Percentiles rank a stretch among this genome's conserved stretches.
Evolutionary conservation across 2,888 invertebrate genomes (phyloP).

Genomic region (Apomyelois bistriatella): DNA sequence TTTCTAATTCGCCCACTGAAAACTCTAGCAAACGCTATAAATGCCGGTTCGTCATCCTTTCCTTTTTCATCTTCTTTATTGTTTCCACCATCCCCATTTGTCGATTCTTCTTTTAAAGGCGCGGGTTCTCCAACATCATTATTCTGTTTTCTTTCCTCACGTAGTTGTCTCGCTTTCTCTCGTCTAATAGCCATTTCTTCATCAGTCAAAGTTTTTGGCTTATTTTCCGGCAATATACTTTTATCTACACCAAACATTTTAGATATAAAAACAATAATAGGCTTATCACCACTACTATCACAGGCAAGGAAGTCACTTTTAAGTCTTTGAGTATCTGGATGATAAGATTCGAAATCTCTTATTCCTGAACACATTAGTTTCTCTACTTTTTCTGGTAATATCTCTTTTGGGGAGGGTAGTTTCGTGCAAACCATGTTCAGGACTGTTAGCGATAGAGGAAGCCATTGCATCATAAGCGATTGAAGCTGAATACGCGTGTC

Average conservation of each 20-base stretch:
- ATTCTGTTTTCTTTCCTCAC: slow-evolving; percentile 78
- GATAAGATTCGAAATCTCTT: slow-evolving; percentile 83
- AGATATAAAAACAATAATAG: slow-evolving; percentile 88
- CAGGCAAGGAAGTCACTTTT: slow-evolving; percentile 86
- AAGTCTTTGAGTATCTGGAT: slow-evolving; percentile 84
- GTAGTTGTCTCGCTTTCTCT: slow-evolving; percentile 83
- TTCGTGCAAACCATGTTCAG: slow-evolving; percentile 89
- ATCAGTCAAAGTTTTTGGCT: slow-evolving; percentile 85
- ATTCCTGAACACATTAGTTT: slow-evolving; percentile 89
- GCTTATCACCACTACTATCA: slow-evolving; percentile 81
- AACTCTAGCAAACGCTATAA: slow-evolving; percentile 95
- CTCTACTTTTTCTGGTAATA: slow-evolving; percentile 88
- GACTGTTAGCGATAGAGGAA: slow-evolving; percentile 91
- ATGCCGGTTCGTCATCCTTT: slow-evolving; percentile 79
- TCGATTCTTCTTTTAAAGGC: slow-evolving; percentile 25
- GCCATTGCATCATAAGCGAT: slow-evolving; percentile 92
- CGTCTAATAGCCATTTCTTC: slow-evolving; percentile 86
- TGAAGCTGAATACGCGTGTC: slow-evolving; percentile 89
- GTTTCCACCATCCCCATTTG: slow-evolving; percentile 41
- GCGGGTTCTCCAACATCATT: slow-evolving; percentile 32
- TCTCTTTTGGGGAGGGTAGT: slow-evolving; percentile 89
- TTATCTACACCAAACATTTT: slow-evolving; percentile 94
- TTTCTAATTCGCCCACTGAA: slow-evolving; percentile 91
- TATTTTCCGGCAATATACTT: slow-evolving; percentile 87
- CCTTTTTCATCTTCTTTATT: slow-evolving; percentile 59